Evolutionary conservation across 1,140 invertebrate species (phyloP).

Genomic region (Achroia grisella): DNA sequence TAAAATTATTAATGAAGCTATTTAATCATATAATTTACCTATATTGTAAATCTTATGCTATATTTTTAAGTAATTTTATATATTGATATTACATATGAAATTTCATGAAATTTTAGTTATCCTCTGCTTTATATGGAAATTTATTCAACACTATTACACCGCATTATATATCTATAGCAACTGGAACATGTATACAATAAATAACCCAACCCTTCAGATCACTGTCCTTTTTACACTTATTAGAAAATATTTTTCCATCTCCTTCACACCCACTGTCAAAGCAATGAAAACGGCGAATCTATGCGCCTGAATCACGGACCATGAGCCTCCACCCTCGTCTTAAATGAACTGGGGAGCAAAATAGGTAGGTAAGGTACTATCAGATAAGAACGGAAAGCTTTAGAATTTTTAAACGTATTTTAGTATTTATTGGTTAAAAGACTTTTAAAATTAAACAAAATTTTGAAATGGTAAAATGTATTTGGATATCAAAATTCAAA

Average conservation of each 20-base stretch:
- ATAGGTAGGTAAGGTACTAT: conserved; percentile 34
- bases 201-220: conserved; percentile 49
- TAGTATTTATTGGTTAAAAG: neutral
- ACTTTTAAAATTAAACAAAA: too few relatives aligned
- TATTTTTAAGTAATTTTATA: too few relatives aligned
- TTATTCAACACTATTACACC: conserved; percentile 20
- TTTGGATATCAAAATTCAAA: too few relatives aligned
- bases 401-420: conserved; percentile 6
- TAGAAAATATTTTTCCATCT: conserved; percentile 20
- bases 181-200: conserved; percentile 51
- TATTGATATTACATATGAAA: too few relatives aligned
- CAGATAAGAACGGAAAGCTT: conserved; percentile 10
- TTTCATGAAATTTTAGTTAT: too few relatives aligned
- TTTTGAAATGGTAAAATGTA: too few relatives aligned
- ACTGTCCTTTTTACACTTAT: conserved; percentile 29
- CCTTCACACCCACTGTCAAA: conserved; percentile 45
- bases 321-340: conserved; percentile 51
- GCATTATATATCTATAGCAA: conserved; percentile 9
- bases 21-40: too few relatives aligned
- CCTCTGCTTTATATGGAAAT: conserved; percentile 12
- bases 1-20: too few relatives aligned
- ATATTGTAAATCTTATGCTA: too few relatives aligned
- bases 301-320: conserved; percentile 56
- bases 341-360: conserved; percentile 59
- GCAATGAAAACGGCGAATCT: conserved; percentile 60